A percentile compares a stretch with the other conserved stretches of the same genome.
phyloP scores from a whole-genome alignment of 2,797 vertebrate species.

The Ispidina picta region DNA sequence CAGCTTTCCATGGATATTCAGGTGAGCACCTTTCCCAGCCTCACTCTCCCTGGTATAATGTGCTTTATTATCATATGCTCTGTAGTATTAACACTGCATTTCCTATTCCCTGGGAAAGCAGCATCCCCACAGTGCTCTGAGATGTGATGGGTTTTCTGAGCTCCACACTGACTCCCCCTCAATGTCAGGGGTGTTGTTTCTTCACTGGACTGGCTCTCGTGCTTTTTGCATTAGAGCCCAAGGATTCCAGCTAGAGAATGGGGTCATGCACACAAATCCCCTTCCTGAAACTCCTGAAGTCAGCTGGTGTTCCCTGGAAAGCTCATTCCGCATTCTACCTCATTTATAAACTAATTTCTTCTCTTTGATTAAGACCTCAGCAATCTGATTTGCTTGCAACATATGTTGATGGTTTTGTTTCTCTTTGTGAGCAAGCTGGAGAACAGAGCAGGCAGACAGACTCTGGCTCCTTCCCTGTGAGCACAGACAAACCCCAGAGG shows the following conservation, averaged over 20 bases:
- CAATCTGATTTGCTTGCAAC: background rate
- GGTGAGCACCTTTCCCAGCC: background rate
- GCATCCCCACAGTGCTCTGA: fast-evolving
- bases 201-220: fast-evolving
- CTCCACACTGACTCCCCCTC: background rate
- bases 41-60: background rate
- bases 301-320: background rate
- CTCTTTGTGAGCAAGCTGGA: background rate
- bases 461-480: background rate
- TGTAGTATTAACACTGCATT: background rate
- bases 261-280: background rate
- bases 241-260: background rate
- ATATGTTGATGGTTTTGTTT: background rate
- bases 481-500: background rate
- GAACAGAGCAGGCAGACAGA: background rate
- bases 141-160: background rate
- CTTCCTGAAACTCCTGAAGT: background rate
- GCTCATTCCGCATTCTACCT: background rate
- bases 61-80: background rate
- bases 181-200: background rate
- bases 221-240: background rate
- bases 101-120: background rate
- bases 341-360: background rate
- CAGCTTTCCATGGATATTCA: background rate
- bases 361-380: background rate